A percentile compares a stretch with the other conserved stretches of the same genome.
phyloP scores from a whole-genome alignment of 2,888 invertebrate genomes.

The Stenichneumon culpator region DNA sequence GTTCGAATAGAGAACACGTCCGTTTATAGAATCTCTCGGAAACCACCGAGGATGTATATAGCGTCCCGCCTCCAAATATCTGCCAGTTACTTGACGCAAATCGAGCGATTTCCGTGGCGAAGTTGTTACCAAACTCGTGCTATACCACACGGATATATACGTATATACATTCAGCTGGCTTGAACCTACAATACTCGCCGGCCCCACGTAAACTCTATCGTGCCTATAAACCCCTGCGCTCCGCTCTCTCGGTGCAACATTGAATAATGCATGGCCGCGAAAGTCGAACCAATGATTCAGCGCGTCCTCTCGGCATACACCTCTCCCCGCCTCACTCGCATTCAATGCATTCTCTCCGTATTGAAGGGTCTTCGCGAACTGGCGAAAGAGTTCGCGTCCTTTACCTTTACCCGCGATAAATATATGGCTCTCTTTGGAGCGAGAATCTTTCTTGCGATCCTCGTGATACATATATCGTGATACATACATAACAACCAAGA shows the following conservation, averaged over 20 bases:
- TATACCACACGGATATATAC: slow-evolving; percentile 40
- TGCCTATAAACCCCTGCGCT: slow-evolving; percentile 61
- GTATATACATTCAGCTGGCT: slow-evolving; percentile 30
- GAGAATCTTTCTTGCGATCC: slow-evolving; percentile 29
- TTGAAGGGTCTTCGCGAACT: slow-evolving; percentile 35
- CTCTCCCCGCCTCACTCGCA: slow-evolving; percentile 38
- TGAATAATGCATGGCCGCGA: slow-evolving; percentile 77
- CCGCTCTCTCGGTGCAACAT: slow-evolving; percentile 58
- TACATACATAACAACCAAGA: neutral
- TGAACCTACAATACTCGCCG: slow-evolving; percentile 43
- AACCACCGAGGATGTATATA: slow-evolving; percentile 28
- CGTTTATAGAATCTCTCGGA: neutral
- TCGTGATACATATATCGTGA: neutral
- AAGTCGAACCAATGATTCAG: slow-evolving; percentile 76
- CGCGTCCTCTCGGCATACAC: slow-evolving; percentile 47
- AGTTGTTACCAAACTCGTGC: slow-evolving; percentile 66
- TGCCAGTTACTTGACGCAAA: slow-evolving; percentile 68
- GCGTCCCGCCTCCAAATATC: slow-evolving; percentile 56
- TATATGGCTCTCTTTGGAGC: slow-evolving; percentile 12
- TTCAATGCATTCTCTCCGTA: slow-evolving; percentile 44
- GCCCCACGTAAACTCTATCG: slow-evolving; percentile 61
- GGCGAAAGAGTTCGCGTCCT: slow-evolving; percentile 33
- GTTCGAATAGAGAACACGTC: neutral
- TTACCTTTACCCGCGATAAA: slow-evolving; percentile 21
- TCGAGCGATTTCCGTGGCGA: slow-evolving; percentile 70